Base-by-base conservation (phyloP, 1,140 invertebrate species). In the Theocolax elegans region DNA sequence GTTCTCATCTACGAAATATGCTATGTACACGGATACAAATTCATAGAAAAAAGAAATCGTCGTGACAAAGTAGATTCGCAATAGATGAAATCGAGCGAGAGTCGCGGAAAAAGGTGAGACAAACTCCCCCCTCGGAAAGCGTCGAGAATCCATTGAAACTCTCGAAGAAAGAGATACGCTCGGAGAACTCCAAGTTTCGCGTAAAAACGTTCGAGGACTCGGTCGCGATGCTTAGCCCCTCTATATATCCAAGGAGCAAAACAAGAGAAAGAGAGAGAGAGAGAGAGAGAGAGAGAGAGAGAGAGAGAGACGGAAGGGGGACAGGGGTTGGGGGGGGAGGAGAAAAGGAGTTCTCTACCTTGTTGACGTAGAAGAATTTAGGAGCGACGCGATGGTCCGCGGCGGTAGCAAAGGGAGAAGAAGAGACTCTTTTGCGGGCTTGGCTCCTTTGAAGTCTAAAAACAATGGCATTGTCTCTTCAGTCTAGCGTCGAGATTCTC, bases 391-490 rank as follows among this genome's bases (percentile, higher is more conserved):
- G 84, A 83, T 83, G 83, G 83, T 83, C 23, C 29, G 6, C 29
- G 10, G 10, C 31, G 31, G 10, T 6, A 35, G 10, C 4, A 35
- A 35, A 35, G 21, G 25, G 23, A 54, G 62, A 51, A 19, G 21
- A 25, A 19, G 19, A 79, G 76, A 76, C 80, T 81, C 31, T 4
- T 10, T 35, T 35, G 31, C 81, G 83, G 80, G 74, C 71, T 76
- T 76, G 17, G 46, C 40, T 75, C 79, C 85, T 86, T 86, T 86
- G 85, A 86, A 85, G 85, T 85, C 82, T 76, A 85, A 85, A 86
- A 85, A 86, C 85, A 86, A 86, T 86, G 83, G 78, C 84, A 86
- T 86, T 86, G 85, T 86, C 83, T 85, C 82, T 83, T 84, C 83
- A 84, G 83, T 83, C 83, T 83, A 86, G 83, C 81, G 74, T 74